Evolutionary conservation across 2,888 invertebrate species (phyloP), one percentile per base, ranked within the genome.

Genomic region (Pterostichus niger): DNA sequence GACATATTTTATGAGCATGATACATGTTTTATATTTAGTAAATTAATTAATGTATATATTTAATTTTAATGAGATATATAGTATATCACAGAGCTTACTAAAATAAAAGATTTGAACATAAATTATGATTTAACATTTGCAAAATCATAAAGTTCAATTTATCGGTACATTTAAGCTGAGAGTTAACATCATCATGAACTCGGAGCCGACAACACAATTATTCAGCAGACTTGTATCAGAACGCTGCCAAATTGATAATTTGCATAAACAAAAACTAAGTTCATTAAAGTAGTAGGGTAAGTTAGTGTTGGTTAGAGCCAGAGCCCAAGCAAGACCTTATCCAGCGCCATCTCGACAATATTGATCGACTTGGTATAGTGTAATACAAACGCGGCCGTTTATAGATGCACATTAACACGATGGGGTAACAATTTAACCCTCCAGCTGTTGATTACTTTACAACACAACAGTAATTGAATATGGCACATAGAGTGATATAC

Each of bases 241-340:
- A 46, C 81, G 56, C 54, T 73, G 73, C 73, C 81, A 82, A 82
- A 82, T 73, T 82, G 75, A 82, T 46, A 56, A 82, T 82, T 82
- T 82, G 82, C 82, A 82, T 82, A 82, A 75, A 56, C 82, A 75
- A 82, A 82, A 82, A 82, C 73, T 73, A 82, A 59, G 59, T 82
- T 82, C 59, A 82, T 82, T 59, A 82, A 75, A 79, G 46, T 77
- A 61, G 78, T 61, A 44, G 59, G 61, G 17, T 71, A 71, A 71
- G 44, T 71, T 71, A 17, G 40, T 64, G 64, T 33, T 17, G 68
- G 24, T 24, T 24, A 3, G 24, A 24, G 24, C 24, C 24, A 24
- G n/a, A n/a, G n/a, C n/a, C n/a, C n/a, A 54, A n/a, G 56, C 9
- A 56, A 10, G 49, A 13, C 49, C 49, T 49, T 64, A 64, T 33